Evolutionary conservation across 2,113 vertebrate species (phyloP), one percentile per base, ranked within the genome.

Genomic region (Alethe castanea): DNA sequence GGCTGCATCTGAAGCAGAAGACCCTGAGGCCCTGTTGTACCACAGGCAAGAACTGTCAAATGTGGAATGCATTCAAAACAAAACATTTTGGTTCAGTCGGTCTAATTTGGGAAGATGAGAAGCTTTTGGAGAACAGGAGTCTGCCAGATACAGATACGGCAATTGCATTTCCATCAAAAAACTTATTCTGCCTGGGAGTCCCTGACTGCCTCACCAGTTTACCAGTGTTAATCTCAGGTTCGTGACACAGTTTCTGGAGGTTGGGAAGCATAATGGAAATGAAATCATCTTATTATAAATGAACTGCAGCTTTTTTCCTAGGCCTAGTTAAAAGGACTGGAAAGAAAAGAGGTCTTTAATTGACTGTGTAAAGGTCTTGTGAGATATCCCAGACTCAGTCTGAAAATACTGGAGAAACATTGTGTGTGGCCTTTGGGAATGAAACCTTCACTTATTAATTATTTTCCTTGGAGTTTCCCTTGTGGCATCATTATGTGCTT

Each of bases 401-500:
- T 83, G 79, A 85, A 91, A 94, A 85, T 50, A 87, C 47, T 79
- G 66, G 45, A 87, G 76, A 88, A 96, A 83, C 20, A 29, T n/a
- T 61, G 42, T 77, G 14, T 56, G 47, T 42, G 86, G 56, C 81
- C 47, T 67, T 79, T 90, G 87, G 74, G 76, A 95, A 80, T 65
- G 29, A 78, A 96, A 65, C 23, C 33, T 86, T 82, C 35, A 36
- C 36, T 95, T 92, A 77, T 64, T 96, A 93, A 95, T 94, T 95
- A 94, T 94, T 91, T 96, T 80, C 33, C 60, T 78, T 53, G 60
- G 82, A 50, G 19, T 71, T 94, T 96, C 86, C 81, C 91, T 94
- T 2, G 62, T 92, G 94, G 71, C 76, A 74, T 94, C 81, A 81
- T 96, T 96, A 96, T 94, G 19, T 54, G 66, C 71, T 94, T 92